phyloP scores from a whole-genome alignment of 2,888 invertebrate genomes.

The Cryptus armator region DNA sequence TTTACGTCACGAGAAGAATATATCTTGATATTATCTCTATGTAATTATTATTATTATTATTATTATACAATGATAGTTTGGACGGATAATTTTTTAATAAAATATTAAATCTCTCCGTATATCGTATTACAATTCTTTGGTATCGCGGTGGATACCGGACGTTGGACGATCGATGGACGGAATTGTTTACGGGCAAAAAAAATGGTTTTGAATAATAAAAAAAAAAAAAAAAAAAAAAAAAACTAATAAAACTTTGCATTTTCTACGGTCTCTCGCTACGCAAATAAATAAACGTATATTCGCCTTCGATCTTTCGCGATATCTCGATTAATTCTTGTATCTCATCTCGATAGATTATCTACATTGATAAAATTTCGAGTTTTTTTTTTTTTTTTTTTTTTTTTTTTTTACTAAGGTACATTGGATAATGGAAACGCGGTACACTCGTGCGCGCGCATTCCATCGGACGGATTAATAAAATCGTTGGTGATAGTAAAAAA shows the following conservation, averaged over 20 bases:
- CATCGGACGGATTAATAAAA: conserved; percentile 51
- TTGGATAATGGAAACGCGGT: not conserved
- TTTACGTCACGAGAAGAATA: conserved; percentile 16
- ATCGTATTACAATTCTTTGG: conserved; percentile 34
- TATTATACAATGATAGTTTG: conserved; percentile 24
- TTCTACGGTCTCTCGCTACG: not conserved
- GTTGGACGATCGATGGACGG: conserved; percentile 70
- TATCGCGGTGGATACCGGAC: conserved; percentile 43
- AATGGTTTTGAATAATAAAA: conserved; percentile 44
- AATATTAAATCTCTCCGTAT: conserved; percentile 32
- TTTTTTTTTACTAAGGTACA: conserved; percentile 3
- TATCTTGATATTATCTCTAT: conserved; percentile 21
- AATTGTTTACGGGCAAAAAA: conserved; percentile 69
- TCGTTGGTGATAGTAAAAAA: conserved; percentile 37
- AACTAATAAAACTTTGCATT: not conserved
- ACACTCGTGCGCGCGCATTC: not conserved
- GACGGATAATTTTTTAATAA: conserved; percentile 24
- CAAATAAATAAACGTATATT: conserved; percentile 42
- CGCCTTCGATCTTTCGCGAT: not conserved
- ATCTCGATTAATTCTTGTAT: too few relatives aligned
- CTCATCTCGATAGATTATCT: too few relatives aligned
- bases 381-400: not conserved
- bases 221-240: conserved; percentile 35
- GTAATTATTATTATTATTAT: not conserved
- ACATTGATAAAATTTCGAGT: conserved; percentile 23